Evolutionary conservation across 2,797 vertebrate species (phyloP).

Genomic region (Diglossa cyanea): DNA sequence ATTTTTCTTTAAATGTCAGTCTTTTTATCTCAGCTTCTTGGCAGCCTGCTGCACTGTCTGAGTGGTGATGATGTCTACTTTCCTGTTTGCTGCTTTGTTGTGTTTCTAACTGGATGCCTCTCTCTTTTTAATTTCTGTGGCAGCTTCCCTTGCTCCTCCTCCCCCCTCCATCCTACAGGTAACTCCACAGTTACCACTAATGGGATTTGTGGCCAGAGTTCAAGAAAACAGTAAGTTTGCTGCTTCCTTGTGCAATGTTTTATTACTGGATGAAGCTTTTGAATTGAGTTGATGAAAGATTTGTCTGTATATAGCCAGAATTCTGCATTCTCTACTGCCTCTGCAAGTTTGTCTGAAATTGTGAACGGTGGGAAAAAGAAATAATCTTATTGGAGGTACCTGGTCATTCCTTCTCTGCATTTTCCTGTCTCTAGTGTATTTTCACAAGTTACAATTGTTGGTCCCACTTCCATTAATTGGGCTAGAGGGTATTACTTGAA

Average conservation of each 20-base stretch:
- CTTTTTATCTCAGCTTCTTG: background rate
- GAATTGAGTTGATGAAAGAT: background rate
- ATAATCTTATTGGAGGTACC: background rate
- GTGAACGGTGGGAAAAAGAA: background rate
- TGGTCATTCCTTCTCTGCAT: background rate
- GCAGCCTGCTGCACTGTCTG: background rate
- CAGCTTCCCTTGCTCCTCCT: conserved; percentile 90
- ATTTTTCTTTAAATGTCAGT: background rate
- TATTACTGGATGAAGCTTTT: conserved; percentile 4
- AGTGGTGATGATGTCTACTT: conserved; percentile 33
- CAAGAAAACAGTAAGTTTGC: conserved; percentile 98
- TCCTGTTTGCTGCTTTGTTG: conserved; percentile 63
- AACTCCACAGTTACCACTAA: conserved; percentile 98
- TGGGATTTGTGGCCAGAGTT: conserved; percentile 99
- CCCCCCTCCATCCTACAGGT: conserved; percentile 97
- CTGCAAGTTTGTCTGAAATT: background rate
- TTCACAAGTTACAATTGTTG: background rate
- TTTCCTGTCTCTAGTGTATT: background rate
- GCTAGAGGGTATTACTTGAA: background rate
- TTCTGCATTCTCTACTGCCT: background rate
- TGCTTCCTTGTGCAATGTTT: conserved; percentile 67
- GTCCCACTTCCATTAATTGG: background rate
- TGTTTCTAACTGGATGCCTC: conserved; percentile 59
- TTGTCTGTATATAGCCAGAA: background rate
- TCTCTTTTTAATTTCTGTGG: conserved; percentile 76